phyloP scores from a whole-genome alignment of 2,888 invertebrate species.

The Rhogogaster chlorosoma region DNA sequence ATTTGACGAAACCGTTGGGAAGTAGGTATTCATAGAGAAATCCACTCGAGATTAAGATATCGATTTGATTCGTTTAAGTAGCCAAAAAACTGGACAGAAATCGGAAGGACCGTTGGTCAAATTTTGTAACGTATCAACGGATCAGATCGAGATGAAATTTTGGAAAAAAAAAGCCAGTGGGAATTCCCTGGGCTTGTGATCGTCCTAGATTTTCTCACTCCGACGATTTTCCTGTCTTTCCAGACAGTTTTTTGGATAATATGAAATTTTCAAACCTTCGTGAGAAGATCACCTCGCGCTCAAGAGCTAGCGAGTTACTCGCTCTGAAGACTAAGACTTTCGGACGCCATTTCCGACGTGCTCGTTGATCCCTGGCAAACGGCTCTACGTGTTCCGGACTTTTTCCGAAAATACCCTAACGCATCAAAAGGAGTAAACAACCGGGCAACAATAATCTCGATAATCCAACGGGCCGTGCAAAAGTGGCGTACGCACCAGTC shows the following conservation, averaged over 20 bases:
- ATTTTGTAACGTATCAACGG: background rate
- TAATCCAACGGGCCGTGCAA: slow-evolving; percentile 63
- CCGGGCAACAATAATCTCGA: slow-evolving; percentile 63
- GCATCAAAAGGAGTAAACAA: slow-evolving; percentile 57
- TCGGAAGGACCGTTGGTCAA: slow-evolving; percentile 40
- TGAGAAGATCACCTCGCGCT: background rate
- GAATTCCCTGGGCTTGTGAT: background rate
- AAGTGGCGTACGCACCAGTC: slow-evolving; percentile 58
- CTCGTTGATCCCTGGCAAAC: slow-evolving; percentile 40
- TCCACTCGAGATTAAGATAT: slow-evolving; percentile 62
- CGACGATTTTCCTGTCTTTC: background rate
- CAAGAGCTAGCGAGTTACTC: background rate
- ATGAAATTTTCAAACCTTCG: background rate
- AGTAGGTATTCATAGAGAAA: background rate
- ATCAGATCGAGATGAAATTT: slow-evolving; percentile 1
- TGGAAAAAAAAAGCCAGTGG: background rate
- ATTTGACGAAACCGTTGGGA: slow-evolving; percentile 37
- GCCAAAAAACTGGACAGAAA: slow-evolving; percentile 2
- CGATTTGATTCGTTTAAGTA: slow-evolving; percentile 59
- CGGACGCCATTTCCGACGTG: slow-evolving; percentile 7
- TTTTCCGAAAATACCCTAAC: slow-evolving; percentile 59
- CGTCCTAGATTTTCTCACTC: background rate
- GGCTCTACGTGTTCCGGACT: slow-evolving; percentile 44
- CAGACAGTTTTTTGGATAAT: background rate
- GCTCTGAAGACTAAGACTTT: slow-evolving; percentile 11